Percentiles rank a stretch among this genome's conserved stretches.
These are phyloP conservation scores for Caenorhabditis plicata DNA, from an alignment of 2,888 invertebrate species.

Conservation along the genomic window DNA sequence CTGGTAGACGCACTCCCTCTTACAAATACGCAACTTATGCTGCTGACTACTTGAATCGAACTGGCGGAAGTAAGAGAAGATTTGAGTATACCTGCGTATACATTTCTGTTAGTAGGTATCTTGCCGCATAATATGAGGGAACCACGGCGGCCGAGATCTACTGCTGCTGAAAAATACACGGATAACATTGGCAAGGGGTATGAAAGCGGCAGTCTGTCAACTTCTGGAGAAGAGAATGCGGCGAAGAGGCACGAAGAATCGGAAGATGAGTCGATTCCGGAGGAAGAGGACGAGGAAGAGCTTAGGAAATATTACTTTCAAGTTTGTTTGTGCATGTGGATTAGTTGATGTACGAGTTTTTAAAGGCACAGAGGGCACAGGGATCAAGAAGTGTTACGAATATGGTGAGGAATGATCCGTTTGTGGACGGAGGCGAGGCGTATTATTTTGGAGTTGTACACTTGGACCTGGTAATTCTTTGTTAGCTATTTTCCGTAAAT, in stretches of 20 bases:
- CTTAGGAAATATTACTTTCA: conserved; percentile 7
- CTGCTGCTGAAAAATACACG: conserved; percentile 18
- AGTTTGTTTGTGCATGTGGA: not conserved
- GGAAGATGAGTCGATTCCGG: conserved; percentile 6
- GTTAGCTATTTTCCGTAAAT: too few species aligned
- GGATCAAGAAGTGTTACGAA: conserved; percentile 26
- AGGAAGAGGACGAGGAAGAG: conserved; percentile 22
- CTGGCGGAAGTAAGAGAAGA: too few species aligned
- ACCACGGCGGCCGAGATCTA: conserved; percentile 17
- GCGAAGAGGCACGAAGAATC: conserved; percentile 6
- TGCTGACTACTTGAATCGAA: conserved; percentile 18
- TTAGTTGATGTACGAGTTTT: not conserved
- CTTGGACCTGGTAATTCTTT: conserved; percentile 16
- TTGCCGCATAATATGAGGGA: conserved; percentile 17
- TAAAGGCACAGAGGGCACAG: conserved; percentile 19
- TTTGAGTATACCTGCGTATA: too few species aligned
- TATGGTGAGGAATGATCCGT: conserved; percentile 1
- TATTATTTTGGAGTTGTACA: conserved; percentile 38
- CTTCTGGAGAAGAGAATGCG: conserved; percentile 2
- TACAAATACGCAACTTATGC: conserved; percentile 15
- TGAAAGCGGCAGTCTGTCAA: conserved; percentile 18
- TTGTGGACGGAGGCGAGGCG: conserved; percentile 19
- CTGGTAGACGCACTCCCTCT: conserved; percentile 13
- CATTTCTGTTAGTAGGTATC: too few species aligned
- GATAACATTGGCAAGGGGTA: conserved; percentile 7